phyloP scores from a whole-genome alignment of 2,797 vertebrate species.

The Tarsius wallacei region DNA sequence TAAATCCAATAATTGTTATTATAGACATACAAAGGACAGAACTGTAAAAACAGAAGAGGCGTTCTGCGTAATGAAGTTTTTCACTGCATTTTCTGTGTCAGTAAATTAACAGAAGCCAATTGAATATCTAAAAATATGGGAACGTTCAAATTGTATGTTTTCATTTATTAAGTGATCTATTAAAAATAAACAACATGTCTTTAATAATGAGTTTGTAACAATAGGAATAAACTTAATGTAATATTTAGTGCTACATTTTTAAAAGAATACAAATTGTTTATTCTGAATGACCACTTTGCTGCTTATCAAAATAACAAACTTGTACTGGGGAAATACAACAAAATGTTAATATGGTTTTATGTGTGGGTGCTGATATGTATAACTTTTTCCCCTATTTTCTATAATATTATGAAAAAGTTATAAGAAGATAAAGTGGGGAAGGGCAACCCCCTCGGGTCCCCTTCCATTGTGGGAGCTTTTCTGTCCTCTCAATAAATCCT shows the following conservation, averaged over 20 bases:
- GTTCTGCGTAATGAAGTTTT: background rate
- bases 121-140: background rate
- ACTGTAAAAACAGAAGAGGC: background rate
- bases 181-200: conserved; percentile 1
- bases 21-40: background rate
- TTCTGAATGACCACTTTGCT: background rate
- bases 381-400: background rate
- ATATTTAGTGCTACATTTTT: background rate
- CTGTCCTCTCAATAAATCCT: too few species aligned
- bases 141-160: background rate
- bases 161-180: conserved; percentile 26
- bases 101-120: background rate
- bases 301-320: background rate
- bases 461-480: too few species aligned
- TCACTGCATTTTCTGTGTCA: background rate
- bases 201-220: conserved; percentile 8
- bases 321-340: background rate
- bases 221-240: background rate
- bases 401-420: background rate
- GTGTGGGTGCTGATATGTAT: background rate
- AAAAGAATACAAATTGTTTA: background rate
- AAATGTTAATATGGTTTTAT: background rate
- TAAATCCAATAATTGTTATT: background rate
- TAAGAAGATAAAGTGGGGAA: background rate
- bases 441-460: too few species aligned